Evolutionary conservation across 1,140 invertebrate genomes (phyloP).

Genomic region (Bombus superbus): DNA sequence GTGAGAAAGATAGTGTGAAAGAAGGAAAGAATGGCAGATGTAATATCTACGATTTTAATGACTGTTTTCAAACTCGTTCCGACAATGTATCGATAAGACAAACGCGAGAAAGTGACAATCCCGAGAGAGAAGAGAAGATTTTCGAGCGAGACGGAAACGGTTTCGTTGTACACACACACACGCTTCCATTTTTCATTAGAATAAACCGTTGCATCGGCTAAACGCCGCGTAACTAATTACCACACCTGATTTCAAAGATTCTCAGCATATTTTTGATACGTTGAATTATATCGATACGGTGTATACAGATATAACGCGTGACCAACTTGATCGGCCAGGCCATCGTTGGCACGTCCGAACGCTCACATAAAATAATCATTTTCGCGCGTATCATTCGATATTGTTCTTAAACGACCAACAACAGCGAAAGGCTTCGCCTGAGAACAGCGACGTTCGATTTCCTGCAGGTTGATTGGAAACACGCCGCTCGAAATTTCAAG

Average conservation of each 20-base stretch:
- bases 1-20: slow-evolving; percentile 24
- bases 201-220: slow-evolving; percentile 32
- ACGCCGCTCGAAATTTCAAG: background rate
- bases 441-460: background rate
- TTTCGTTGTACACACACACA: slow-evolving; percentile 25
- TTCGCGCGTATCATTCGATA: slow-evolving; percentile 3
- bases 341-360: background rate
- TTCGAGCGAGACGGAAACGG: slow-evolving; percentile 64
- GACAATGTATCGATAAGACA: slow-evolving; percentile 62
- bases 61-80: slow-evolving; percentile 67
- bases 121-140: slow-evolving; percentile 49
- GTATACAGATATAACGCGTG: slow-evolving; percentile 17
- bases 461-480: slow-evolving; percentile 5
- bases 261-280: slow-evolving; percentile 53
- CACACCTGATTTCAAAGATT: slow-evolving; percentile 47
- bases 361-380: slow-evolving; percentile 25
- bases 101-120: slow-evolving; percentile 64
- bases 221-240: slow-evolving; percentile 40
- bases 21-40: slow-evolving; percentile 17
- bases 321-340: background rate
- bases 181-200: slow-evolving; percentile 48
- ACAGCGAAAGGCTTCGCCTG: background rate
- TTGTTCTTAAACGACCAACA: slow-evolving; percentile 6
- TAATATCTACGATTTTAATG: slow-evolving; percentile 67
- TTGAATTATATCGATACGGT: slow-evolving; percentile 37